These are phyloP conservation scores for Alloplasta piceator DNA, from an alignment of 2,888 invertebrate species.

Conservation along the genomic window DNA sequence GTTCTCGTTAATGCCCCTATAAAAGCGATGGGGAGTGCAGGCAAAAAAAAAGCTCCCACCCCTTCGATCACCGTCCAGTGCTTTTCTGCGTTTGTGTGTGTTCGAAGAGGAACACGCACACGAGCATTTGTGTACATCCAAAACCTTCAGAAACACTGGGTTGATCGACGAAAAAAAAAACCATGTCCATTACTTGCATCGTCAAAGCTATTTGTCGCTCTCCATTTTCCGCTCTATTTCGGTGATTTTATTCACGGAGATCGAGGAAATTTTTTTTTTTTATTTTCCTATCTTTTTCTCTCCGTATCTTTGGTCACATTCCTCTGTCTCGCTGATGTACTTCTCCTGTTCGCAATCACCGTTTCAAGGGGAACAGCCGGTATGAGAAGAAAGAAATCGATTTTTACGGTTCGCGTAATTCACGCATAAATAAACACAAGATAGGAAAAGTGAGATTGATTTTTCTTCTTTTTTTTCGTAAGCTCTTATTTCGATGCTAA, in stretches of 20 bases:
- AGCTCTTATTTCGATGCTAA: slow-evolving; percentile 50
- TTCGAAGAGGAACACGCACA: background rate
- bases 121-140: background rate
- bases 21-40: slow-evolving; percentile 66
- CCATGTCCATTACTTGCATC: slow-evolving; percentile 19
- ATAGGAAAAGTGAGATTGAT: slow-evolving; percentile 23
- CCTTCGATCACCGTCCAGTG: background rate
- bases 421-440: slow-evolving; percentile 23
- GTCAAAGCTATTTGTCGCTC: slow-evolving; percentile 30
- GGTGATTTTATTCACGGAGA: background rate
- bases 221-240: background rate
- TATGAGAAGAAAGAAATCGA: background rate
- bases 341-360: too few relatives aligned
- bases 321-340: background rate
- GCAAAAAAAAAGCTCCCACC: slow-evolving; percentile 43
- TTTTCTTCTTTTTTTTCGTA: slow-evolving; percentile 13
- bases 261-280: slow-evolving; percentile 6
- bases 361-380: too few relatives aligned
- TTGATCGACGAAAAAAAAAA: slow-evolving; percentile 28
- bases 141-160: slow-evolving; percentile 16
- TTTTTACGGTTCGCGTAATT: background rate
- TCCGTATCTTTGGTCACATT: background rate
- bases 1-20: slow-evolving; percentile 76
- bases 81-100: background rate
- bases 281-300: background rate